phyloP scores from a whole-genome alignment of 2,888 invertebrate genomes.

The Nipponacmea schrenckii region DNA sequence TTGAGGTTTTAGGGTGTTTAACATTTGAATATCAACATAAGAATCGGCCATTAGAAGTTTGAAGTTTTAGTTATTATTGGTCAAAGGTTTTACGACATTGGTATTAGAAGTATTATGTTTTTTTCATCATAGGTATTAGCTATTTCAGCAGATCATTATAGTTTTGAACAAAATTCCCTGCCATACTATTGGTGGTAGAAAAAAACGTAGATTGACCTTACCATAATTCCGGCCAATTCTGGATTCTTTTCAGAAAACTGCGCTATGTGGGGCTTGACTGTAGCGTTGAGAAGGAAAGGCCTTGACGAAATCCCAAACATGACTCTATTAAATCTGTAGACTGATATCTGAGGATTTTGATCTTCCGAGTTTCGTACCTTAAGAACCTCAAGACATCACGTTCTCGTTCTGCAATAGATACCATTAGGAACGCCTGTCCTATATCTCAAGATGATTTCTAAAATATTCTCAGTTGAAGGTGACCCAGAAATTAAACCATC shows the following conservation, averaged over 20 bases:
- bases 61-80: too few species aligned
- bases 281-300: not conserved
- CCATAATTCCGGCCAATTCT: not conserved
- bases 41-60: too few species aligned
- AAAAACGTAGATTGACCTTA: not conserved
- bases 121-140: too few species aligned
- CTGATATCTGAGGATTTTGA: not conserved
- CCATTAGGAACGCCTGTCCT: not conserved
- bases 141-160: too few species aligned
- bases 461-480: not conserved
- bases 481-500: not conserved
- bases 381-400: not conserved
- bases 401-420: not conserved
- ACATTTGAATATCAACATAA: too few species aligned
- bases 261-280: not conserved
- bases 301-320: not conserved
- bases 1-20: too few species aligned
- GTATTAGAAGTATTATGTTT: too few species aligned
- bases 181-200: too few species aligned
- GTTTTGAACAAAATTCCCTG: too few species aligned
- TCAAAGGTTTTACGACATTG: too few species aligned
- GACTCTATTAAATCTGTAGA: not conserved
- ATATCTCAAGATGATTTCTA: not conserved
- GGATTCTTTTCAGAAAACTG: not conserved
- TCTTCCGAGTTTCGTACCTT: not conserved